phyloP scores from a whole-genome alignment of 2,797 vertebrate species.

The Kryptopterus vitreolus region DNA sequence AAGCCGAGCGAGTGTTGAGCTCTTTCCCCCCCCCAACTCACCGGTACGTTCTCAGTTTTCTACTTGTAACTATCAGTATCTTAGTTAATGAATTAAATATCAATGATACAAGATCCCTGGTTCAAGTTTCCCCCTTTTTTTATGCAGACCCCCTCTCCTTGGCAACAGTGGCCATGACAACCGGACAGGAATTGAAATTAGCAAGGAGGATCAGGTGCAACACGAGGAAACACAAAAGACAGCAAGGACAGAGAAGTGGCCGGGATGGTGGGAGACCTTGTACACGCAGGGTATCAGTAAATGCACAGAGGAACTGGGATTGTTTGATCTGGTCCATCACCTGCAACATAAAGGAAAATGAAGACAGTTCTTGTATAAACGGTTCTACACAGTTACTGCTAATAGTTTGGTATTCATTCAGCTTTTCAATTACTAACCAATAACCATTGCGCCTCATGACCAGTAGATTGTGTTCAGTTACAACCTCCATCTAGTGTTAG shows the following conservation, averaged over 20 bases:
- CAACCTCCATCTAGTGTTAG: too few relatives aligned
- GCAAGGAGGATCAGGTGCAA: conserved; percentile 50
- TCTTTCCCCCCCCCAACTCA: background rate
- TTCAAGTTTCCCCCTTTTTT: conserved; percentile 75
- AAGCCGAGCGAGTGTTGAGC: background rate
- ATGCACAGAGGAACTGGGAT: background rate
- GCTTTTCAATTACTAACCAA: background rate
- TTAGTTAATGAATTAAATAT: conserved; percentile 79
- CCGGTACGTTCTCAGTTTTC: conserved; percentile 4
- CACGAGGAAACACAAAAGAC: conserved; percentile 54
- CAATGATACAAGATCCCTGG: conserved; percentile 65
- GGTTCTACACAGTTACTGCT: too few relatives aligned
- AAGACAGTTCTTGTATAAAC: too few relatives aligned
- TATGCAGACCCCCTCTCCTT: conserved; percentile 63
- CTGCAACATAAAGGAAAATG: background rate
- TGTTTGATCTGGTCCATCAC: background rate
- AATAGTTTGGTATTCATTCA: background rate
- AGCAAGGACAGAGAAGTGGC: background rate
- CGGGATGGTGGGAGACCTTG: background rate
- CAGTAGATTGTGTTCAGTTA: too few relatives aligned
- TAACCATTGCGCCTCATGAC: background rate
- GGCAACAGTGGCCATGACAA: conserved; percentile 77
- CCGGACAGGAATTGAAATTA: conserved; percentile 65
- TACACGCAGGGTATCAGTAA: background rate
- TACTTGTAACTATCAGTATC: conserved; percentile 47